Conservation (phyloP, 2,113 vertebrate species). For the Opisthocomus hoazin region DNA sequence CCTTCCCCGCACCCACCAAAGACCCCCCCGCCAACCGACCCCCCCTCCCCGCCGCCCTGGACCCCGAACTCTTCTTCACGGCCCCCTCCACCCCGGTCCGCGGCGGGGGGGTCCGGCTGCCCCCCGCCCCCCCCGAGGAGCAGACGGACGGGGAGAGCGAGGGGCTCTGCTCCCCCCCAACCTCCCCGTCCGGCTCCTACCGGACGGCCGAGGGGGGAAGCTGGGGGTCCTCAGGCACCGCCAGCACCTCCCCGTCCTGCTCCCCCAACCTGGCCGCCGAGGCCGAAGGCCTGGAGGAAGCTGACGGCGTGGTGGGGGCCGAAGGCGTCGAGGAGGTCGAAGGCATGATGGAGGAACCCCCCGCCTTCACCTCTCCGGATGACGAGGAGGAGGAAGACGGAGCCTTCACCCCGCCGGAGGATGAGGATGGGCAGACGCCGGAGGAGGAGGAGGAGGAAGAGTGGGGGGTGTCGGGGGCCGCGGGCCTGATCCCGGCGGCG, state of each 20-base stretch:
- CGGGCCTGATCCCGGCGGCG: constrained; percentile 85
- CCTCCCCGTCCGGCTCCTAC: constrained; percentile 92
- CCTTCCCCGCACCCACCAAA: constrained; percentile 39
- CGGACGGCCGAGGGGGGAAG: constrained; percentile 92
- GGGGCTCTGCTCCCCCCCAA: constrained; percentile 82
- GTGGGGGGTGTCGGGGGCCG: constrained; percentile 63
- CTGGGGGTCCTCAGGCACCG: constrained; percentile 86
- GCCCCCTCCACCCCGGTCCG: constrained; percentile 90
- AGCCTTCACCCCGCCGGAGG: not conserved
- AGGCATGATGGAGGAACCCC: constrained; percentile 73
- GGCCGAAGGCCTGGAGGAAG: constrained; percentile 42
- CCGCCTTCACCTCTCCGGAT: not conserved
- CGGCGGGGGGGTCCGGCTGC: constrained; percentile 69
- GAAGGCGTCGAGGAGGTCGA: constrained; percentile 74
- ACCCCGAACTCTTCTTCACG: constrained; percentile 86
- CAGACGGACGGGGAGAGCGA: constrained; percentile 70
- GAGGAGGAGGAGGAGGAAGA: constrained; percentile 39
- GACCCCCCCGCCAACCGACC: not conserved
- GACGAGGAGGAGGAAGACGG: not conserved
- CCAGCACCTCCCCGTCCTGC: constrained; percentile 82
- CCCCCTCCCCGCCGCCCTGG: constrained; percentile 65
- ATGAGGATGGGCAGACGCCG: not conserved
- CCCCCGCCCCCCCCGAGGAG: constrained; percentile 67
- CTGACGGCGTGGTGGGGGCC: not conserved
- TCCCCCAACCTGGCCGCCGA: constrained; percentile 80